Evolutionary conservation across 2,888 invertebrate species (phyloP), one percentile per base, ranked within the genome.

Genomic region (Neocrepidodera transversa): DNA sequence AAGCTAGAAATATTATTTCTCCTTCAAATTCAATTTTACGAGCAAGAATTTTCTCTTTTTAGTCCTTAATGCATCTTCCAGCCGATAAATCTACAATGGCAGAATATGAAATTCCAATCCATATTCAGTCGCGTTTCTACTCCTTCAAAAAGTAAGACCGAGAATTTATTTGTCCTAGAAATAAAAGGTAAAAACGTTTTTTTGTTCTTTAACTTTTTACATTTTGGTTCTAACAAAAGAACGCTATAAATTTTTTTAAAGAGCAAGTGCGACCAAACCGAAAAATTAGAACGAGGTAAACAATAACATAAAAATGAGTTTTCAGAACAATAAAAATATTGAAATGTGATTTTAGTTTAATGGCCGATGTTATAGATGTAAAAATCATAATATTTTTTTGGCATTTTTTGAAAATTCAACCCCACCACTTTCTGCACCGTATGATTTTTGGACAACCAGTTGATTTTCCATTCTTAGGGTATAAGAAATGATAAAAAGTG

Each of bases 101-200:
- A 20, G 45, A 53, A 53, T 53, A 53, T 45, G 45, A 35, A 35
- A 43, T 43, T 36, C 23, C 32, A 20, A 32, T 53, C 32, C 43
- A 45, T 53, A 35, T 45, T 45, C 43, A 13, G 2, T 16, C 23
- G 30, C 30, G 18, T 40, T 53, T 23, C 30, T 20, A 45, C 35
- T 53, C 26, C 42, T 53, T 14, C 32, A 32, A 52, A 18, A 42
- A 40, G 3, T 51, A 28, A 51, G 40, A 26, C 18, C 43, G 20
- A 52, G 45, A 53, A 45, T 53, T 53, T 43, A 53, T 53, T 53
- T 35, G 20, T 45, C 43, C 32, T 23, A 53, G 35, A 53, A 53
- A 43, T 53, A 45, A 43, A 42, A 35, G 43, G 30, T 17, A 50
- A 13, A 30, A 8, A n/a, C n/a, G 13, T 28, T 35, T 35, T 43